These are phyloP conservation scores for Pelochelys cantorii DNA, from an alignment of 2,797 vertebrate species.

Conservation along the genomic window DNA sequence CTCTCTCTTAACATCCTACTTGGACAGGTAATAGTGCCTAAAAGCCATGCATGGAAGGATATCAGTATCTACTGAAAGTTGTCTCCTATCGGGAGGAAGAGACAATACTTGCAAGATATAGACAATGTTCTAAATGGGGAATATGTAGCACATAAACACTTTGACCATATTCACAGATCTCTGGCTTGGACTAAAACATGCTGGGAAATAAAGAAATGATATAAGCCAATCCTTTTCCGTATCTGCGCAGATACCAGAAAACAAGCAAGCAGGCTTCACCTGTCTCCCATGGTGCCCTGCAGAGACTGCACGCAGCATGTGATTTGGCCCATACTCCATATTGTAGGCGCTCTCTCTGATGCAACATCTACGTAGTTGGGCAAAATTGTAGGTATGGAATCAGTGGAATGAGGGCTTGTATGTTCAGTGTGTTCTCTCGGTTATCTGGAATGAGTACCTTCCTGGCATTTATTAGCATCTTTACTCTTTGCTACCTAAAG, in stretches of 20 bases:
- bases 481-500: not conserved
- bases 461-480: not conserved
- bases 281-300: too few species aligned
- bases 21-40: not conserved
- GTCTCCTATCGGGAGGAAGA: not conserved
- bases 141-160: not conserved
- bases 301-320: too few species aligned
- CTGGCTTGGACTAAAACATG: not conserved
- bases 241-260: not conserved
- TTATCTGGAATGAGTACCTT: not conserved
- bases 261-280: not conserved
- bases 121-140: not conserved
- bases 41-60: not conserved
- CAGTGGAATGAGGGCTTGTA: not conserved
- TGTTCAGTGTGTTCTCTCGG: not conserved
- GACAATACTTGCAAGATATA: not conserved
- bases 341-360: not conserved
- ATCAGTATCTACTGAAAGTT: not conserved
- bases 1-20: not conserved
- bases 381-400: not conserved
- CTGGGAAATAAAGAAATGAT: not conserved
- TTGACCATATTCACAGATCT: not conserved
- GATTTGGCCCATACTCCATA: too few species aligned
- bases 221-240: not conserved
- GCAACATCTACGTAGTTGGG: not conserved